Evolutionary conservation across 2,888 invertebrate genomes (phyloP).

Genomic region (Hirtodrosophila cameraria): DNA sequence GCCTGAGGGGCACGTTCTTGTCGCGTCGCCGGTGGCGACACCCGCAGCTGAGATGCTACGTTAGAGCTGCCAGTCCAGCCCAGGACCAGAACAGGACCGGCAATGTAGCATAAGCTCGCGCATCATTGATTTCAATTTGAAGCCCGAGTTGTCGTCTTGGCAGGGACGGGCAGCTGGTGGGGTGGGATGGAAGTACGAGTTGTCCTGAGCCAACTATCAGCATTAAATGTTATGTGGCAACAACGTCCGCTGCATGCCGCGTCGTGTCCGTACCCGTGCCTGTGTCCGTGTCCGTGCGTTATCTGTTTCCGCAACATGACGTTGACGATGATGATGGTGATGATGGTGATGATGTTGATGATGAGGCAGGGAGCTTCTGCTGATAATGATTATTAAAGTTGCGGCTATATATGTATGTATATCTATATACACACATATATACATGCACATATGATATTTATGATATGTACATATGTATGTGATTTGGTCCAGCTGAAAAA

Average conservation of each 20-base stretch:
- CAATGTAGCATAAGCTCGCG: constrained; percentile 77
- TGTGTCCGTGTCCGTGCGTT: constrained; percentile 78
- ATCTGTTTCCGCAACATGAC: constrained; percentile 82
- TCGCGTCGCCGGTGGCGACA: constrained; percentile 54
- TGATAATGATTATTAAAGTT: constrained; percentile 80
- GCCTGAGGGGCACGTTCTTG: constrained; percentile 8
- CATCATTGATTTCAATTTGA: constrained; percentile 82
- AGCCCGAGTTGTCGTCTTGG: constrained; percentile 54
- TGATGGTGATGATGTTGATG: constrained; percentile 47
- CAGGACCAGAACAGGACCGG: constrained; percentile 27
- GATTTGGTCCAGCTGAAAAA: constrained; percentile 72
- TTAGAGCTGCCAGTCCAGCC: constrained; percentile 46
- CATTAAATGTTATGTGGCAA: constrained; percentile 76
- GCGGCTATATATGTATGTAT: constrained; percentile 44
- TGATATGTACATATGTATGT: constrained; percentile 43
- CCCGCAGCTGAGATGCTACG: constrained; percentile 55
- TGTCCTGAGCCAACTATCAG: constrained; percentile 64
- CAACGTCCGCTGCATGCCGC: constrained; percentile 62
- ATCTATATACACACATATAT: constrained; percentile 27
- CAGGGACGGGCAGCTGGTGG: constrained; percentile 2
- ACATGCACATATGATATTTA: constrained; percentile 47
- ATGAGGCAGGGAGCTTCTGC: constrained; percentile 46
- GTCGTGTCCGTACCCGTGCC: constrained; percentile 63
- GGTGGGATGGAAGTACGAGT: constrained; percentile 1
- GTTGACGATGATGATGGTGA: constrained; percentile 49